Conservation (phyloP, 2,888 invertebrate species). For the Hartigia nigra region DNA sequence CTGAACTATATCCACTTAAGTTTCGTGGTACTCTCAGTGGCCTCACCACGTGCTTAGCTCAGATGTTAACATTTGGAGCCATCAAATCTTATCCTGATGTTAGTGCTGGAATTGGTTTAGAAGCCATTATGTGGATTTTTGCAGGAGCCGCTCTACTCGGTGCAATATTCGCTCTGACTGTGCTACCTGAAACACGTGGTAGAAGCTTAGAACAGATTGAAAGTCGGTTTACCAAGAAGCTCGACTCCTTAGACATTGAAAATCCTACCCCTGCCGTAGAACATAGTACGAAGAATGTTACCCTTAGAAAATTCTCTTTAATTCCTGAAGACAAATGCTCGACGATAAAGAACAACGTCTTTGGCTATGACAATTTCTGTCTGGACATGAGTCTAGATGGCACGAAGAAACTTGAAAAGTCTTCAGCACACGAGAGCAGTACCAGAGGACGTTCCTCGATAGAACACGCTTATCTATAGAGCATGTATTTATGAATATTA, state of each 20-base stretch:
- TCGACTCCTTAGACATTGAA: slow-evolving; percentile 7
- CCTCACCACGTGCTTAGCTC: slow-evolving; percentile 76
- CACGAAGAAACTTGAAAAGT: background rate
- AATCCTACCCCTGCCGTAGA: slow-evolving; percentile 20
- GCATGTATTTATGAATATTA: background rate
- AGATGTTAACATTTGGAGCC: slow-evolving; percentile 76
- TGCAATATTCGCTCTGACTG: slow-evolving; percentile 71
- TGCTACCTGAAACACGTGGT: slow-evolving; percentile 78
- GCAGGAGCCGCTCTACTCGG: slow-evolving; percentile 72
- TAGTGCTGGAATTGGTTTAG: slow-evolving; percentile 70
- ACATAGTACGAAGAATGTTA: slow-evolving; percentile 37
- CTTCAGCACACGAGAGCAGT: background rate
- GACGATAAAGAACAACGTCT: slow-evolving; percentile 39
- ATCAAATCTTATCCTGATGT: slow-evolving; percentile 78
- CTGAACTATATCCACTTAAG: slow-evolving; percentile 77
- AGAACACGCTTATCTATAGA: slow-evolving; percentile 39
- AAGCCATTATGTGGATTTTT: slow-evolving; percentile 75
- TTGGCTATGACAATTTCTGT: slow-evolving; percentile 51
- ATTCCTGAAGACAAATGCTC: slow-evolving; percentile 48
- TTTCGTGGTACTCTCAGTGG: slow-evolving; percentile 79
- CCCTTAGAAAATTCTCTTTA: slow-evolving; percentile 44
- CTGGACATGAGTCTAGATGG: slow-evolving; percentile 43
- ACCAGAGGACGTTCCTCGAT: slow-evolving; percentile 24
- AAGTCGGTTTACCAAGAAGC: slow-evolving; percentile 69
- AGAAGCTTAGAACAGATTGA: slow-evolving; percentile 77